Base-by-base conservation (phyloP, 1,140 invertebrate species). In the Trichonephila clavata region DNA sequence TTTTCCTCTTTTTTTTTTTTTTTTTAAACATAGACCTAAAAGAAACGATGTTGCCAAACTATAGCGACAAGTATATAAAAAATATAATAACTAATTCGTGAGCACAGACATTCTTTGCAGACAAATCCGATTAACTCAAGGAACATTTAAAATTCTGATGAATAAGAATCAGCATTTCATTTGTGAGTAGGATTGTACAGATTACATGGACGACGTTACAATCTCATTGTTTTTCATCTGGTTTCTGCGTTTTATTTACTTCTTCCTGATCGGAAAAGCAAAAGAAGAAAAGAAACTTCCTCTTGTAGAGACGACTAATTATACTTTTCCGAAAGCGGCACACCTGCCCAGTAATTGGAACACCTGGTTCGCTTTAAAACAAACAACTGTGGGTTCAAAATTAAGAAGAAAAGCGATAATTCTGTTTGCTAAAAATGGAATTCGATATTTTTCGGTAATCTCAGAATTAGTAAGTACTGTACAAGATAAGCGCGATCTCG, bases 321-420 rank as follows among this genome's bases (percentile, higher is more conserved):
- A 83, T 83, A 57, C 50, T 83, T 59, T 59, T 83, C 50, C 20
- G 43, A 83, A 83, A n/a, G 39, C 50, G n/a, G 50, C 81, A n/a
- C 81, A 83, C 81, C 81, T 83, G 81, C 20, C 6, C 81, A 83
- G 50, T 83, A 83, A 57, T 83, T 83, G 81, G 81, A 59, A 83
- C 81, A 83, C 81, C 81, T 83, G 81, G 20, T 21, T 59, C 20
- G 50, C 81, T n/a, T 77, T 77, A 5, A 27, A 77, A 77, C 71
- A 77, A 77, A 77, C 71, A 77, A 77, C 71, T 39, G 14, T 68
- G n/a, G n/a, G 21, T 10, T 10, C 6, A n/a, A 7, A 68, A 68
- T 68, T 24, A n/a, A 68, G 24, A 65, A 68, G 65, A 68, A 24
- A 24, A 68, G 50, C 21, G 65, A 24, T 24, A 68, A 68, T 8